These are phyloP conservation scores for Anolis sagrei DNA, from an alignment of 2,113 vertebrate genomes.

Conservation along the genomic window DNA sequence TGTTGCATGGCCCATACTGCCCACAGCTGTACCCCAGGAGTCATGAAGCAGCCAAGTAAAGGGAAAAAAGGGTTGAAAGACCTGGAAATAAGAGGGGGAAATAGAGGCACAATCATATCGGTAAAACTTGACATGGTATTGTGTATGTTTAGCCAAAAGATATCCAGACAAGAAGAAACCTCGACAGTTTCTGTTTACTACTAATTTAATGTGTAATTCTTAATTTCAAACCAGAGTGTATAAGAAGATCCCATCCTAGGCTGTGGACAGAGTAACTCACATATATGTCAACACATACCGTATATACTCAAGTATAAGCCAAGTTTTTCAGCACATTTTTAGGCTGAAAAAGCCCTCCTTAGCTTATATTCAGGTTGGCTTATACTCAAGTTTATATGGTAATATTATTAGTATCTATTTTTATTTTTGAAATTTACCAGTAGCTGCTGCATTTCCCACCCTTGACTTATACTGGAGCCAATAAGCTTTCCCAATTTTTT, in stretches of 20 bases:
- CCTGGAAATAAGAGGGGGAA: slow-evolving; percentile 71
- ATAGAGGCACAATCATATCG: not conserved
- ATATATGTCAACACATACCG: no score
- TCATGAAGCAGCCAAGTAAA: slow-evolving; percentile 93
- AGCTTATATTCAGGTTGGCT: no score
- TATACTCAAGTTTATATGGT: no score
- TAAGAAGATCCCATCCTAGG: not conserved
- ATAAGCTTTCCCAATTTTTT: no score
- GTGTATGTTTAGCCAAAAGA: not conserved
- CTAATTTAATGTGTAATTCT: not conserved
- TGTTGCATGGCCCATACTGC: slow-evolving; percentile 99
- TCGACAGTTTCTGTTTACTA: not conserved
- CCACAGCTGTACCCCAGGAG: slow-evolving; percentile 97
- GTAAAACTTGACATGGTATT: no score
- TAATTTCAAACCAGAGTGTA: not conserved
- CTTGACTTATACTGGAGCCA: no score
- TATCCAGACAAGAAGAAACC: not conserved
- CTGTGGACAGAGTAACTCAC: not conserved
- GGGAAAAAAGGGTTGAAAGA: slow-evolving; percentile 99
- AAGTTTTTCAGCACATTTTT: no score
- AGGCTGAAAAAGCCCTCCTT: no score
- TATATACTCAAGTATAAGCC: no score
- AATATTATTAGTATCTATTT: no score
- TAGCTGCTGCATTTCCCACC: no score
- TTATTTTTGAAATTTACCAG: no score